Conservation (phyloP, 2,888 invertebrate species). For the Eustalomyia histrio region DNA sequence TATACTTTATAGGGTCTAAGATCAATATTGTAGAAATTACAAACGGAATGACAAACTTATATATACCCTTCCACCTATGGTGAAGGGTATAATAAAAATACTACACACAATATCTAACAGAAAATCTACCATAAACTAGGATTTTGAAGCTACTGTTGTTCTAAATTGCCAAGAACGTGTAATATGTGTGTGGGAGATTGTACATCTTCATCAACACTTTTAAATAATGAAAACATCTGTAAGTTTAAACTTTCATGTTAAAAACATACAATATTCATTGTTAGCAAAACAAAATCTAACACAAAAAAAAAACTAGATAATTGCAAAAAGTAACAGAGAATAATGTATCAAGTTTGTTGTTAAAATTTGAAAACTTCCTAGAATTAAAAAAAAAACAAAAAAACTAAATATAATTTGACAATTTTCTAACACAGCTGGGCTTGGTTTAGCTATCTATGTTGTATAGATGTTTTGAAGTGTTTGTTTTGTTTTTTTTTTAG, state of each 20-base stretch:
- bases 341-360: slow-evolving; percentile 4
- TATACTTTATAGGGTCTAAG: too few species aligned
- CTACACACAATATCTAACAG: background rate
- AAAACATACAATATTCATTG: background rate
- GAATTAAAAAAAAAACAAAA: slow-evolving; percentile 37
- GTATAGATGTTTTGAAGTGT: background rate
- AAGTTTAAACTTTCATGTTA: slow-evolving; percentile 59
- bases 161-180: background rate
- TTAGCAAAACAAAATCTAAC: background rate
- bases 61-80: too few species aligned
- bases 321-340: background rate
- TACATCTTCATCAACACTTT: slow-evolving; percentile 3
- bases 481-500: too few species aligned
- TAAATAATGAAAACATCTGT: slow-evolving; percentile 59
- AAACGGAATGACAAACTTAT: too few species aligned
- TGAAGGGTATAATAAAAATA: too few species aligned
- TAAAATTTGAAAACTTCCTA: slow-evolving; percentile 26
- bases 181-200: background rate
- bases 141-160: background rate
- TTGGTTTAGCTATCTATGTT: slow-evolving; percentile 7
- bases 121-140: background rate
- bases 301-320: background rate
- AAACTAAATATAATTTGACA: slow-evolving; percentile 50
- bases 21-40: too few species aligned
- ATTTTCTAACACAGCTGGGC: slow-evolving; percentile 49